These are phyloP conservation scores for Galbula dea DNA, from an alignment of 2,113 vertebrate species.

Conservation along the genomic window DNA sequence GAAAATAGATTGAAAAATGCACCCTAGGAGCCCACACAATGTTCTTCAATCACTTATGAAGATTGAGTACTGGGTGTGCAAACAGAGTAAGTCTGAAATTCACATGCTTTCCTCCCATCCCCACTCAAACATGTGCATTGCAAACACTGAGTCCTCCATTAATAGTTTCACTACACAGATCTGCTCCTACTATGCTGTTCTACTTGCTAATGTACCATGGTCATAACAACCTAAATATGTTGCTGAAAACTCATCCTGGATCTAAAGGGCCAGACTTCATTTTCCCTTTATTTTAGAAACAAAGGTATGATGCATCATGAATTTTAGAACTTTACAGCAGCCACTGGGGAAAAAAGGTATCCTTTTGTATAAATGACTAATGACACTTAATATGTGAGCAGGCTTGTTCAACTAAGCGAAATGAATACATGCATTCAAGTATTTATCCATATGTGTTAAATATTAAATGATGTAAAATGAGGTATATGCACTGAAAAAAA, in stretches of 20 bases:
- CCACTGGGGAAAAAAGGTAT: background rate
- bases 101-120: background rate
- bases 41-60: background rate
- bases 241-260: background rate
- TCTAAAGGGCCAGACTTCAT: background rate
- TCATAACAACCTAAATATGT: background rate
- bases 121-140: accelerated
- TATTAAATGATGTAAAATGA: background rate
- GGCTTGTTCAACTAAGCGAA: background rate
- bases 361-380: background rate
- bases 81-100: background rate
- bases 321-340: background rate
- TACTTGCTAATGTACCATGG: background rate
- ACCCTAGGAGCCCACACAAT: background rate
- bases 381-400: background rate
- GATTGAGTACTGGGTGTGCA: background rate
- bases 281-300: background rate
- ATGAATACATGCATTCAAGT: background rate
- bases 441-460: background rate
- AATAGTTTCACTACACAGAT: background rate
- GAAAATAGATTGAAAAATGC: background rate
- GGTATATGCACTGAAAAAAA: background rate
- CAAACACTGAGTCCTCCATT: background rate
- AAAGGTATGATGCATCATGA: background rate
- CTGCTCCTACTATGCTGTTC: background rate